Conservation (phyloP, 2,888 invertebrate genomes). For the Acrocera orbiculus region DNA sequence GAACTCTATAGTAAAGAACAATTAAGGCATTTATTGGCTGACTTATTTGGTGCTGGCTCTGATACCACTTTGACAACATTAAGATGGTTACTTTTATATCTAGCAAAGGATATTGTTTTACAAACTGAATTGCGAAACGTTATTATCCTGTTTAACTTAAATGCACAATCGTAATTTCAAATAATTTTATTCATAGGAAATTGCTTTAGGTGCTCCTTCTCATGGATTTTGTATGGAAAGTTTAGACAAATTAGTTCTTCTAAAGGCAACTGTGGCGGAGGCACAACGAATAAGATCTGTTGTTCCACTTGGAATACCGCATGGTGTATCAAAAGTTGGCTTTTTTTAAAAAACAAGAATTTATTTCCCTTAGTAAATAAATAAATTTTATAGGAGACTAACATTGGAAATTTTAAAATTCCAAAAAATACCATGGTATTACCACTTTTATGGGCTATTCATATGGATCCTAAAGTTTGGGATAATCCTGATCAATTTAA, state of each 20-base stretch:
- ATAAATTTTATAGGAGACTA: conserved; percentile 34
- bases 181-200: too few species aligned
- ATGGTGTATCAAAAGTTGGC: conserved; percentile 43
- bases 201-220: too few species aligned
- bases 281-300: conserved; percentile 61
- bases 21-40: conserved; percentile 55
- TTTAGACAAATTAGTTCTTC: conserved; percentile 20
- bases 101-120: conserved; percentile 47
- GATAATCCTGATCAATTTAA: conserved; percentile 46
- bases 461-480: conserved; percentile 53
- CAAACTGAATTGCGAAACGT: conserved; percentile 33
- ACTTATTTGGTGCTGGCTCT: conserved; percentile 70
- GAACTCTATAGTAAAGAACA: conserved; percentile 46
- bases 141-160: too few species aligned
- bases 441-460: conserved; percentile 66
- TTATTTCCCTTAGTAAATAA: too few species aligned
- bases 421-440: conserved; percentile 56
- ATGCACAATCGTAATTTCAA: too few species aligned
- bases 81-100: conserved; percentile 63
- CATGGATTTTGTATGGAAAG: too few species aligned
- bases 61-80: conserved; percentile 68
- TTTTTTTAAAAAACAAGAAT: too few species aligned
- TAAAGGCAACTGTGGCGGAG: conserved; percentile 55
- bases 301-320: conserved; percentile 71
- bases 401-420: conserved; percentile 42